These are phyloP conservation scores for Drosophila ochracea DNA, from an alignment of 2,888 invertebrate species.

Conservation along the genomic window DNA sequence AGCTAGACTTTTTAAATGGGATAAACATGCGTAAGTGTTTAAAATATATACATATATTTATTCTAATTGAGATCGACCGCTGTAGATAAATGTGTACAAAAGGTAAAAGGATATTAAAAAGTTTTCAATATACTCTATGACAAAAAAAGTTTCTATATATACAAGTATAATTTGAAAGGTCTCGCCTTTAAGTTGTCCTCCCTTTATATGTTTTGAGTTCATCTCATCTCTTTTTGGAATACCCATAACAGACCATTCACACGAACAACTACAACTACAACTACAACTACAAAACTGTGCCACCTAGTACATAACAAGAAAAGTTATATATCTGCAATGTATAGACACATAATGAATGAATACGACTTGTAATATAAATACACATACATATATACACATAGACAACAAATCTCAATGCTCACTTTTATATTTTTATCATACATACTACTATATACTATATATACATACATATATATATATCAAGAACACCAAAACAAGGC, in stretches of 20 bases:
- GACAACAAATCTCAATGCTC: slow-evolving; percentile 68
- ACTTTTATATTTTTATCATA: slow-evolving; percentile 82
- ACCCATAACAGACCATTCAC: slow-evolving; percentile 52
- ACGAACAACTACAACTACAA: slow-evolving; percentile 64
- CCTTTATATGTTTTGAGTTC: not conserved
- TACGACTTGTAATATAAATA: slow-evolving; percentile 60
- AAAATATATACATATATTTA: slow-evolving; percentile 43
- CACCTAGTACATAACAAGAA: slow-evolving; percentile 80
- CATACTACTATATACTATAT: slow-evolving; percentile 47
- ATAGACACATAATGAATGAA: slow-evolving; percentile 52
- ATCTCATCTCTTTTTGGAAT: slow-evolving; percentile 15
- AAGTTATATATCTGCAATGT: slow-evolving; percentile 78
- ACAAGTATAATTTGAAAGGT: slow-evolving; percentile 52
- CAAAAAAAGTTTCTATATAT: slow-evolving; percentile 18
- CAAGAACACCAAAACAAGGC: slow-evolving; percentile 58
- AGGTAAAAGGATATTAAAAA: slow-evolving; percentile 29
- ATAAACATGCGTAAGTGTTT: slow-evolving; percentile 31
- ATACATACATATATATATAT: slow-evolving; percentile 40
- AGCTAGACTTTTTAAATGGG: slow-evolving; percentile 77
- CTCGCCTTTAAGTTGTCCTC: slow-evolving; percentile 55
- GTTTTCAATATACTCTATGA: slow-evolving; percentile 37
- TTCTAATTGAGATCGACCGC: slow-evolving; percentile 56
- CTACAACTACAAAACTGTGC: slow-evolving; percentile 69
- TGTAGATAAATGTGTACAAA: slow-evolving; percentile 76
- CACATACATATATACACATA: slow-evolving; percentile 23